Evolutionary conservation across 35 echinoderm and acorn worm species (phyloP).

Genomic region (Amphiura filiformis): DNA sequence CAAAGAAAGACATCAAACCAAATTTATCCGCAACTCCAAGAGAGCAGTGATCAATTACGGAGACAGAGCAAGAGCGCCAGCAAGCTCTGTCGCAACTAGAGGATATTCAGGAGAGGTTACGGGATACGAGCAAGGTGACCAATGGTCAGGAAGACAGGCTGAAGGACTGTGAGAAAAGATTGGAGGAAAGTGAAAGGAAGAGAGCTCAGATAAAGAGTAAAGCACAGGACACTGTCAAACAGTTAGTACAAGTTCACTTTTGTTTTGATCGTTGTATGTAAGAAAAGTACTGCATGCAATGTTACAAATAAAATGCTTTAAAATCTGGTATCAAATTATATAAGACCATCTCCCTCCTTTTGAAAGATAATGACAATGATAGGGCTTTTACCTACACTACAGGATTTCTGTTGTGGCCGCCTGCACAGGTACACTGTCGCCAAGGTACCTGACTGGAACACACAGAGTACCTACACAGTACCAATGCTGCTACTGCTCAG

Average conservation of each 20-base stretch:
- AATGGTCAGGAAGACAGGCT: constrained; percentile 33
- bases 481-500: too few relatives aligned
- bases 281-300: too few relatives aligned
- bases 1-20: constrained; percentile 74
- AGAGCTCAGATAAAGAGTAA: constrained; percentile 54
- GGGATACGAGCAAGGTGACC: constrained; percentile 39
- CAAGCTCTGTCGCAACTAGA: constrained; percentile 68
- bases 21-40: constrained; percentile 65
- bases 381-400: too few relatives aligned
- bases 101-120: constrained; percentile 61
- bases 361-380: too few relatives aligned
- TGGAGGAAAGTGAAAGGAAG: constrained; percentile 53
- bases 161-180: constrained; percentile 50
- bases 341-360: too few relatives aligned
- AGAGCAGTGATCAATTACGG: constrained; percentile 59
- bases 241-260: constrained; percentile 73
- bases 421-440: too few relatives aligned
- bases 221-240: constrained; percentile 73
- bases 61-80: constrained; percentile 69
- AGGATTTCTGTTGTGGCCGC: too few relatives aligned
- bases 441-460: too few relatives aligned
- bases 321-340: too few relatives aligned
- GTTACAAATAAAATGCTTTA: too few relatives aligned
- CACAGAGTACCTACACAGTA: too few relatives aligned
- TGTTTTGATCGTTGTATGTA: too few relatives aligned